These are phyloP conservation scores for Platyura marginata DNA, from an alignment of 1,140 invertebrate genomes.

Conservation along the genomic window DNA sequence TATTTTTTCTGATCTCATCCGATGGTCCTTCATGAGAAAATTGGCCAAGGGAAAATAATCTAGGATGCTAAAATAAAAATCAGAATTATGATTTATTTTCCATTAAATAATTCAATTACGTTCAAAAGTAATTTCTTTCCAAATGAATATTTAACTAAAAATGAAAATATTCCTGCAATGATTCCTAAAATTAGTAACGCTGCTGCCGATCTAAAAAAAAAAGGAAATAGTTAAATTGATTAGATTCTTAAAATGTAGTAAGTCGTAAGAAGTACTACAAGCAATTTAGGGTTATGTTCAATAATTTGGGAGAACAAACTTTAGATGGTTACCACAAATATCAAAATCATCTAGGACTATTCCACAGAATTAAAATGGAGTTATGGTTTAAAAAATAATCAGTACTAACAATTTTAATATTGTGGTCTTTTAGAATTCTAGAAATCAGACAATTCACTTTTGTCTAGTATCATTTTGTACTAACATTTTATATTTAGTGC, in stretches of 20 bases:
- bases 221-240: too few relatives aligned
- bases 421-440: neutral
- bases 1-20: conserved; percentile 37
- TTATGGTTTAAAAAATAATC: too few relatives aligned
- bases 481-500: too few relatives aligned
- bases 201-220: conserved; percentile 18
- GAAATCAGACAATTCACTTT: neutral
- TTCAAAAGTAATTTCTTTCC: conserved; percentile 44
- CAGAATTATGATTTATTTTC: conserved; percentile 11
- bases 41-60: conserved; percentile 50
- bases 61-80: conserved; percentile 37
- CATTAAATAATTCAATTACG: conserved; percentile 16
- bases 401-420: too few relatives aligned
- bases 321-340: too few relatives aligned
- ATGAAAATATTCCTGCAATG: conserved; percentile 36
- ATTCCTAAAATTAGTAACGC: conserved; percentile 29
- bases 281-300: too few relatives aligned
- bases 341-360: too few relatives aligned
- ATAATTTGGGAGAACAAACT: too few relatives aligned
- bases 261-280: too few relatives aligned
- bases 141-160: conserved; percentile 42
- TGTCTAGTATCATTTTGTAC: neutral
- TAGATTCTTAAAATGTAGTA: too few relatives aligned
- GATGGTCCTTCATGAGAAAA: conserved; percentile 46
- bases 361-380: too few relatives aligned